A percentile compares a stretch with the other conserved stretches of the same genome.
These are phyloP conservation scores for Molorchus minor DNA, from an alignment of 2,888 invertebrate genomes.

Conservation along the genomic window DNA sequence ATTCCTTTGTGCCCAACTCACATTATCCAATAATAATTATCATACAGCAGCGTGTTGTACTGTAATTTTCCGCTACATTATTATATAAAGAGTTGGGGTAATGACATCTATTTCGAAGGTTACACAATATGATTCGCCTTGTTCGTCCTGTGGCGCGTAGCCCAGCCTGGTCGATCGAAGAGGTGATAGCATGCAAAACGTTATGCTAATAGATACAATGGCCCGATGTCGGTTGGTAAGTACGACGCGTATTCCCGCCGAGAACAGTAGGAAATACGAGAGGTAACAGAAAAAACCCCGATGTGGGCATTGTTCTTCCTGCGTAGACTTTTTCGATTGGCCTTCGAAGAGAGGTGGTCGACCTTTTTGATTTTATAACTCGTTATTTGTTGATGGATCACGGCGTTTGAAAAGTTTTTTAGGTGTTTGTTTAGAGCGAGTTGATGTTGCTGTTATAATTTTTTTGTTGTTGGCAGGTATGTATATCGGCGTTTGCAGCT, in stretches of 20 bases:
- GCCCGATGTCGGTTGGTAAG: conserved; percentile 1
- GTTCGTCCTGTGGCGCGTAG: conserved; percentile 9
- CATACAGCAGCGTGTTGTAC: background rate
- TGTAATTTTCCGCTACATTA: conserved; percentile 11
- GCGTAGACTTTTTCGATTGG: conserved; percentile 5
- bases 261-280: conserved; percentile 2
- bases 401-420: conserved; percentile 3
- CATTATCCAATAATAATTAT: background rate
- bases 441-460: conserved; percentile 1
- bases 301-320: conserved; percentile 20
- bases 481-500: too few relatives aligned
- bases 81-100: conserved; percentile 28
- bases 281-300: conserved; percentile 2
- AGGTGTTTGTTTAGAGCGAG: too few relatives aligned
- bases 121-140: conserved; percentile 32
- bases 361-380: conserved; percentile 8
- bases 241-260: background rate
- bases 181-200: conserved; percentile 3
- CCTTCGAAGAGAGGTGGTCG: conserved; percentile 13
- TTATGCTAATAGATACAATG: conserved; percentile 2
- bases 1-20: too few relatives aligned
- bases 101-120: conserved; percentile 37
- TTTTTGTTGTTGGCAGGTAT: background rate
- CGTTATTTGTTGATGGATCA: conserved; percentile 3
- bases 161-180: conserved; percentile 1